Conservation (phyloP, 2,113 vertebrate genomes). For the Sebastes schlegelii region DNA sequence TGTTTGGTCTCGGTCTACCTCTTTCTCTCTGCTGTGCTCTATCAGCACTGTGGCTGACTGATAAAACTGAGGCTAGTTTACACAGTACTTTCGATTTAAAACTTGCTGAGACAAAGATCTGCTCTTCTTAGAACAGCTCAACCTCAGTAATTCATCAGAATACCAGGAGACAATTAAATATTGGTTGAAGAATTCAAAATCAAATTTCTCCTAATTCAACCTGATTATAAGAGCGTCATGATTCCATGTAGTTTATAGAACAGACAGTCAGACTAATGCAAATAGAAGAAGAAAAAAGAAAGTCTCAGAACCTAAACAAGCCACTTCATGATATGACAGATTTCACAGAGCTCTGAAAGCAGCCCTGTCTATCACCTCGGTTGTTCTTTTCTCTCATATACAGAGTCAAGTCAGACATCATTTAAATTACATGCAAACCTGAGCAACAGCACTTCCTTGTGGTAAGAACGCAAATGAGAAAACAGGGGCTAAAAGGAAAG, state of each 20-base stretch:
- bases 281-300: background rate
- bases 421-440: slow-evolving; percentile 1
- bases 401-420: background rate
- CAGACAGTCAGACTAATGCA: background rate
- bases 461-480: slow-evolving; percentile 19
- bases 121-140: background rate
- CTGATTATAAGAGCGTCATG: too few species aligned
- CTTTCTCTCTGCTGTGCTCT: background rate
- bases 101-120: background rate
- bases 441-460: slow-evolving; percentile 50
- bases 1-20: background rate
- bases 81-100: background rate
- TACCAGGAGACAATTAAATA: background rate
- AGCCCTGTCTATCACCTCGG: background rate
- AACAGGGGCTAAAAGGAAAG: background rate
- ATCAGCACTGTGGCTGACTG: background rate
- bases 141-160: background rate
- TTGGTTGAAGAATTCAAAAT: background rate
- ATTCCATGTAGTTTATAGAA: too few species aligned
- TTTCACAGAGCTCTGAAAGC: background rate
- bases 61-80: background rate
- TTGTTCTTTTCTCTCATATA: too few species aligned
- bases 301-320: background rate
- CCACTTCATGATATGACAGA: background rate
- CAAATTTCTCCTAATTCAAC: background rate